A percentile compares a stretch with the other conserved stretches of the same genome.
These are phyloP conservation scores for Tyrannus savana DNA, from an alignment of 2,113 vertebrate species.

Conservation along the genomic window DNA sequence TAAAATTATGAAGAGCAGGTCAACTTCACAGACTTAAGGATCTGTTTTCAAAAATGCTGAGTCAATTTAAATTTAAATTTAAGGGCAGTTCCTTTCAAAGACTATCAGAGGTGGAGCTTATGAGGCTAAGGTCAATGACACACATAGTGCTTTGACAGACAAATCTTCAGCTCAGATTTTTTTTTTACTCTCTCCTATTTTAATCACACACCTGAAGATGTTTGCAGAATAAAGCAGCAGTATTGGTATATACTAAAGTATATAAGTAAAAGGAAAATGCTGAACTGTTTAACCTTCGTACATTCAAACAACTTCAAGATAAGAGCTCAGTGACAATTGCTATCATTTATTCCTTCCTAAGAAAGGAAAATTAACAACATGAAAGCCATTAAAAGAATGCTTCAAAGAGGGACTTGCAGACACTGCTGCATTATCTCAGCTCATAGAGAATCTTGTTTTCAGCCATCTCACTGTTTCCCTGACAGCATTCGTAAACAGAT, in stretches of 20 bases:
- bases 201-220: neutral
- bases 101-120: neutral
- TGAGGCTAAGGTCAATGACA: accelerated
- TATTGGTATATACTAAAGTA: neutral
- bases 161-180: neutral
- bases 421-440: neutral
- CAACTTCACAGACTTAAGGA: neutral
- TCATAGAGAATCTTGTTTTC: neutral
- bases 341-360: neutral
- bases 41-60: neutral
- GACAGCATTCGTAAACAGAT: neutral
- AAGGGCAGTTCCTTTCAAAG: neutral
- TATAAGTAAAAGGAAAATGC: neutral
- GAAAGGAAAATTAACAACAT: neutral
- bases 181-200: neutral
- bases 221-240: neutral
- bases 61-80: neutral
- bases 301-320: neutral
- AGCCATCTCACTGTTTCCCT: neutral
- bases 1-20: neutral
- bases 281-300: neutral
- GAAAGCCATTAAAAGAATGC: neutral
- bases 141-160: neutral
- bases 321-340: neutral
- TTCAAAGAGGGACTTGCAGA: neutral